A percentile compares a stretch with the other conserved stretches of the same genome.
These are phyloP conservation scores for Drosophila kurseongensis DNA, from an alignment of 1,140 invertebrate genomes.

Conservation along the genomic window DNA sequence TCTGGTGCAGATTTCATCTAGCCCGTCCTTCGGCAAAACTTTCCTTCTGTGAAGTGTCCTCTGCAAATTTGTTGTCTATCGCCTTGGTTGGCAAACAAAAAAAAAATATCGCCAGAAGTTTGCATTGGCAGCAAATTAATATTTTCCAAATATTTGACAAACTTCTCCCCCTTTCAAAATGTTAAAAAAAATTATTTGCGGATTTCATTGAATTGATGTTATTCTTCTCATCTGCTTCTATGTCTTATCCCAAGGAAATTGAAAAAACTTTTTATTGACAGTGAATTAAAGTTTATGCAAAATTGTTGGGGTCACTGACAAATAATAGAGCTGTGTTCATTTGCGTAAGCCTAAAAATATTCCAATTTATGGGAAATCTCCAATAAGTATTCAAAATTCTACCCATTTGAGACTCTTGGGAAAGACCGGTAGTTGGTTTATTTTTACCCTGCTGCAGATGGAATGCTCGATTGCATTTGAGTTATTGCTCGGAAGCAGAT, in stretches of 20 bases:
- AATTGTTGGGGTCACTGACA: constrained; percentile 16
- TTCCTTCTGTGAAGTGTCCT: constrained; percentile 50
- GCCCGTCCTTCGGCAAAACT: constrained; percentile 42
- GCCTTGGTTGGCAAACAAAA: constrained; percentile 12
- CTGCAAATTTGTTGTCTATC: constrained; percentile 70
- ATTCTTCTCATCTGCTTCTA: constrained; percentile 2
- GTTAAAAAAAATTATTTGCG: constrained; percentile 29
- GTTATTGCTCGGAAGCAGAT: constrained; percentile 69
- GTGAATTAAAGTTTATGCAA: constrained; percentile 33
- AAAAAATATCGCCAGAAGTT: constrained; percentile 18
- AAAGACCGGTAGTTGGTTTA: constrained; percentile 44
- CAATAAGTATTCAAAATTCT: constrained; percentile 9
- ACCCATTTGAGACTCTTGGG: constrained; percentile 10
- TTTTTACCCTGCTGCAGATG: constrained; percentile 47
- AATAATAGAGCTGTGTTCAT: constrained; percentile 14
- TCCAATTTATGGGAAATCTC: constrained; percentile 12
- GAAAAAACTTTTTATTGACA: constrained; percentile 36
- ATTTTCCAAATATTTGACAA: constrained; percentile 46
- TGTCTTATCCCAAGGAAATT: constrained; percentile 18
- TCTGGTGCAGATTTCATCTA: constrained; percentile 80
- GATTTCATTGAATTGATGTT: constrained; percentile 30
- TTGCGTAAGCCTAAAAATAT: constrained; percentile 14
- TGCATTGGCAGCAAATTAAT: constrained; percentile 55
- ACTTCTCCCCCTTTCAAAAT: constrained; percentile 11
- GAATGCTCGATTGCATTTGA: constrained; percentile 81